Evolutionary conservation across 2,888 invertebrate species (phyloP).

Genomic region (Laothoe populi): DNA sequence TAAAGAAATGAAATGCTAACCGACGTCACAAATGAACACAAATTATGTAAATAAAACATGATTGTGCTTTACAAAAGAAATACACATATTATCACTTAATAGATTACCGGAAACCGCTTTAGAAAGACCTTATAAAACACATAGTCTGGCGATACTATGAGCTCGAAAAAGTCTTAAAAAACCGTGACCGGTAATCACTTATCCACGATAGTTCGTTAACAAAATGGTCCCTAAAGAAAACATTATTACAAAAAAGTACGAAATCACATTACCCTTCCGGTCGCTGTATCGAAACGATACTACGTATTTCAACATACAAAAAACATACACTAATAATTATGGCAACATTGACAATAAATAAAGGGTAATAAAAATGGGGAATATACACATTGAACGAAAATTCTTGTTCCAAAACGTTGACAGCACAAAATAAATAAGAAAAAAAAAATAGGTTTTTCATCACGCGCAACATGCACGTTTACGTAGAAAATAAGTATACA

Average conservation of each 20-base stretch:
- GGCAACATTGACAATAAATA: slow-evolving; percentile 85
- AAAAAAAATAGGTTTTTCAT: slow-evolving; percentile 45
- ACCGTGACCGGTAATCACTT: slow-evolving; percentile 53
- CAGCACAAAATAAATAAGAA: slow-evolving; percentile 74
- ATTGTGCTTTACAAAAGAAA: slow-evolving; percentile 78
- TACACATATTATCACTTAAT: slow-evolving; percentile 78
- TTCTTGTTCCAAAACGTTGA: slow-evolving; percentile 52
- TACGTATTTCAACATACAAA: slow-evolving; percentile 78
- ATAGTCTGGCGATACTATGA: slow-evolving; percentile 72
- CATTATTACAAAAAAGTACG: slow-evolving; percentile 69
- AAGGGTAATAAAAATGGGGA: slow-evolving; percentile 61
- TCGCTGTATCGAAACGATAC: slow-evolving; percentile 70
- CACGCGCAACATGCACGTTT: slow-evolving; percentile 68
- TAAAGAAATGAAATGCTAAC: slow-evolving; percentile 10
- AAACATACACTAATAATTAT: slow-evolving; percentile 83
- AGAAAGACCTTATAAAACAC: slow-evolving; percentile 44
- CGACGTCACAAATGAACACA: slow-evolving; percentile 20
- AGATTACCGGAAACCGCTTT: slow-evolving; percentile 52
- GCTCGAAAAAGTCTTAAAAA: slow-evolving; percentile 49
- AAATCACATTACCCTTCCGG: slow-evolving; percentile 73
- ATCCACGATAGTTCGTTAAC: slow-evolving; percentile 60
- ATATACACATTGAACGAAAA: slow-evolving; percentile 74
- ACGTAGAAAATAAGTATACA: slow-evolving; percentile 78
- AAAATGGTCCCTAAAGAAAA: slow-evolving; percentile 83
- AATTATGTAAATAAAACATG: slow-evolving; percentile 50